phyloP scores from a whole-genome alignment of 2,797 vertebrate species.

The Pangasius larnaudii region DNA sequence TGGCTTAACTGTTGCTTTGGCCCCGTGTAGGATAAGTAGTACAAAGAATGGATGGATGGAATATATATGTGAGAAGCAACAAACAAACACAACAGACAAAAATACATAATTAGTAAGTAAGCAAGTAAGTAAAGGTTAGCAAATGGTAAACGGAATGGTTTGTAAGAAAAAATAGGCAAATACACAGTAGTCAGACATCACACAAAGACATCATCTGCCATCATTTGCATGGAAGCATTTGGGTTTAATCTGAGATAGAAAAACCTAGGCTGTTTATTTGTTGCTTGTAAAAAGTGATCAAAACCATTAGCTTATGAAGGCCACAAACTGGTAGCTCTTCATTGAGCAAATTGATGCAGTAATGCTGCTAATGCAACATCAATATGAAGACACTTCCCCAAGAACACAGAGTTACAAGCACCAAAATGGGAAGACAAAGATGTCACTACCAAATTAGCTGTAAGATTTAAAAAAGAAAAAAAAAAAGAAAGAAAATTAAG shows the following conservation, averaged over 20 bases:
- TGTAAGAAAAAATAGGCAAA: neutral
- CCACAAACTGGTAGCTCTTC: neutral
- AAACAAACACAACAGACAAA: neutral
- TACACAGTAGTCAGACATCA: neutral
- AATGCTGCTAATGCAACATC: neutral
- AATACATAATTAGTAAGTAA: neutral
- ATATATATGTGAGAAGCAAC: neutral
- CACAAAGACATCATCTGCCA: neutral
- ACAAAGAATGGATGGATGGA: too few relatives aligned
- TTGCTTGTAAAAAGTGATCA: neutral
- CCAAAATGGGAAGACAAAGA: neutral
- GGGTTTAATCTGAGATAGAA: neutral
- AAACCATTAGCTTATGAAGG: neutral
- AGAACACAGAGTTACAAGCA: neutral
- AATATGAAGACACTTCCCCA: neutral
- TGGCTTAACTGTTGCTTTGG: too few relatives aligned
- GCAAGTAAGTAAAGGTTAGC: neutral
- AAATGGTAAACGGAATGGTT: neutral
- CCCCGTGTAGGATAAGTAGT: too few relatives aligned
- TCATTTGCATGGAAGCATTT: neutral
- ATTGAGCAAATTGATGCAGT: neutral
- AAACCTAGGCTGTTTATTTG: neutral
- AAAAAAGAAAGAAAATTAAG: neutral
- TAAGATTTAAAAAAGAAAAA: neutral
- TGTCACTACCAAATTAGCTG: neutral